Conservation (phyloP, 2,888 invertebrate species). For the Leptinotarsa peninsularis region DNA sequence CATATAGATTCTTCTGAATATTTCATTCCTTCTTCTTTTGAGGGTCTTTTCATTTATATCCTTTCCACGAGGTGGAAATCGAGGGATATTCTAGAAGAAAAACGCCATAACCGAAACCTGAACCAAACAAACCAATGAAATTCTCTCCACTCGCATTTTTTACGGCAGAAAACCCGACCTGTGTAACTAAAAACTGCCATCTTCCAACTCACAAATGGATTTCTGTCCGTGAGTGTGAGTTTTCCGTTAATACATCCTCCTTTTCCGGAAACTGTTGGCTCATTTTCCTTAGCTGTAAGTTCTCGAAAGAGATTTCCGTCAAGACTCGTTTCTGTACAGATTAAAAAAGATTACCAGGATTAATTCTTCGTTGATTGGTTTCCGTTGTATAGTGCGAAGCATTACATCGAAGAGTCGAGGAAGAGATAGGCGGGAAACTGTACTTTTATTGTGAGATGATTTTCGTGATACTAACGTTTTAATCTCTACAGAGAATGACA, state of each 20-base stretch:
- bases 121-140: background rate
- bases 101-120: background rate
- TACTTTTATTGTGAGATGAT: constrained; percentile 11
- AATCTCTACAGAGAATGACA: constrained; percentile 11
- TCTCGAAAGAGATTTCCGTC: constrained; percentile 15
- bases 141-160: background rate
- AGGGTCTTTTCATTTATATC: no score
- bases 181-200: background rate
- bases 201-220: background rate
- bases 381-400: constrained; percentile 31
- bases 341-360: constrained; percentile 37
- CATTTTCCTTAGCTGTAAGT: constrained; percentile 15
- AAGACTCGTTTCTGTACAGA: constrained; percentile 20
- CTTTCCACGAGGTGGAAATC: no score
- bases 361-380: constrained; percentile 37
- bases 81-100: background rate
- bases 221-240: constrained; percentile 8
- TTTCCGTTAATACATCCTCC: constrained; percentile 8
- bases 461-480: constrained; percentile 31
- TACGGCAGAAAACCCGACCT: background rate
- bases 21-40: no score
- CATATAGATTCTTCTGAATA: no score
- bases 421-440: constrained; percentile 19
- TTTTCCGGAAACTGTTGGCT: constrained; percentile 5
- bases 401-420: constrained; percentile 19